Base-by-base conservation (phyloP, 1,140 invertebrate species). In the Drosophila oshimai region DNA sequence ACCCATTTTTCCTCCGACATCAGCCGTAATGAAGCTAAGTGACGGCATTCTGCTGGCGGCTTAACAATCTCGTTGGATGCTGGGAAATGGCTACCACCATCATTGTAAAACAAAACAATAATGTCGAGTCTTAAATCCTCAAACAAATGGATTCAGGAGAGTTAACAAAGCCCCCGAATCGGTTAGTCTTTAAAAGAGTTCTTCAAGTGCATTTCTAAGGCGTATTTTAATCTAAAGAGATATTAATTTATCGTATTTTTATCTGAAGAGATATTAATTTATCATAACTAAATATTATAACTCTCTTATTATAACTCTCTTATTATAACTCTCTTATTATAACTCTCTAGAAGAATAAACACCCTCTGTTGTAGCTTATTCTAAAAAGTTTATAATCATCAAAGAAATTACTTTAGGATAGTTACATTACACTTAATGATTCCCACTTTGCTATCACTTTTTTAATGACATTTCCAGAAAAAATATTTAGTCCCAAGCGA, bases 21-120 rank as follows among this genome's bases (percentile, higher is more conserved):
- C 76, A 69, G 73, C 58, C 55, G 69, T 80, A 80, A 86, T 86
- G 81, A 86, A 87, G 81, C 81, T 88, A 87, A 77, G 81, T 87
- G 81, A 87, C 68, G 83, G 71, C 58, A 42, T 73, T 67, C 71
- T 65, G 62, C 69, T 45, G 51, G 55, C 75, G 61, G 75, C 80
- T 84, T 84, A 86, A 86, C 64, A 74, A 74, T 86, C 60, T 79
- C 62, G 58, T 61, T 45, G 69, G 55, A 39, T 42, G 58, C 49
- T 46, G 47, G 50, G 28, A 57, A 61, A 79, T 74, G 61, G 42
- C 41, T 58, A 36, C 36, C 64, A 74, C 37, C 44, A 68, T 45
- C 45, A 54, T 57, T 58, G 62, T 86, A 67, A 86, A 86, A 60
- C 58, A 79, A 84, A 84, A 84, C 79, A 74, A 79, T 79, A 79